These are phyloP conservation scores for Hirundichthys speculiger DNA, from an alignment of 2,113 vertebrate species.

Conservation along the genomic window DNA sequence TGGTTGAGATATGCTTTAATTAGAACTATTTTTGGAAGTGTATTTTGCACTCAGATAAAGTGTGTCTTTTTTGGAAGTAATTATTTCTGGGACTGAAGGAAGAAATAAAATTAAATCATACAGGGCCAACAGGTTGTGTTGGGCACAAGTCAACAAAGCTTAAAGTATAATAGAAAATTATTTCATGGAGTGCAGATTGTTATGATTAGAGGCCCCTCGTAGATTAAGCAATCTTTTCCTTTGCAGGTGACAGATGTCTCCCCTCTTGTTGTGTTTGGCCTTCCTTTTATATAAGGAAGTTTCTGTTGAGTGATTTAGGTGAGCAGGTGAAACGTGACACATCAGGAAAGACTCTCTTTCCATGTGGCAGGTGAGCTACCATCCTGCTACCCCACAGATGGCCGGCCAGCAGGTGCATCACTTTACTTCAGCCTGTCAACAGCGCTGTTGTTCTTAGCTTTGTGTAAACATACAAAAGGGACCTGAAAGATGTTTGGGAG, in stretches of 20 bases:
- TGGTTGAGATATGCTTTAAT: too few relatives aligned
- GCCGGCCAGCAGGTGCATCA: slow-evolving; percentile 51
- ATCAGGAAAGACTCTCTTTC: slow-evolving; percentile 45
- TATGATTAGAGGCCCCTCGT: too few relatives aligned
- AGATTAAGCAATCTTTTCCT: not conserved
- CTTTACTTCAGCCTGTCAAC: slow-evolving; percentile 73
- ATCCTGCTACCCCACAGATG: slow-evolving; percentile 43
- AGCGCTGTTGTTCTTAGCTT: slow-evolving; percentile 62
- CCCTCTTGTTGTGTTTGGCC: not conserved
- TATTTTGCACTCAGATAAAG: too few relatives aligned
- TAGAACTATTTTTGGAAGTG: too few relatives aligned
- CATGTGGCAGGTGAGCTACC: slow-evolving; percentile 31
- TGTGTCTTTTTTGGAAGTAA: not conserved
- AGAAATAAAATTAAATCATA: too few relatives aligned
- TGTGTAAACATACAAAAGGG: slow-evolving; percentile 62
- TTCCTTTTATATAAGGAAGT: slow-evolving; percentile 10
- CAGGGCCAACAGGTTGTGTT: too few relatives aligned
- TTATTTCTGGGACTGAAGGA: not conserved
- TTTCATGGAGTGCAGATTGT: too few relatives aligned
- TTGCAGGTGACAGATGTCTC: slow-evolving; percentile 1
- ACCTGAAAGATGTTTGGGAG: slow-evolving; percentile 50
- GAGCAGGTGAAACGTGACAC: slow-evolving; percentile 64
- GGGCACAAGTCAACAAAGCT: too few relatives aligned
- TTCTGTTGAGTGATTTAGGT: slow-evolving; percentile 46
- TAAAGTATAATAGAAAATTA: too few relatives aligned